Percentiles rank a stretch among this genome's conserved stretches.
phyloP scores from a whole-genome alignment of 2,113 vertebrate species.

The Nibea albiflora region DNA sequence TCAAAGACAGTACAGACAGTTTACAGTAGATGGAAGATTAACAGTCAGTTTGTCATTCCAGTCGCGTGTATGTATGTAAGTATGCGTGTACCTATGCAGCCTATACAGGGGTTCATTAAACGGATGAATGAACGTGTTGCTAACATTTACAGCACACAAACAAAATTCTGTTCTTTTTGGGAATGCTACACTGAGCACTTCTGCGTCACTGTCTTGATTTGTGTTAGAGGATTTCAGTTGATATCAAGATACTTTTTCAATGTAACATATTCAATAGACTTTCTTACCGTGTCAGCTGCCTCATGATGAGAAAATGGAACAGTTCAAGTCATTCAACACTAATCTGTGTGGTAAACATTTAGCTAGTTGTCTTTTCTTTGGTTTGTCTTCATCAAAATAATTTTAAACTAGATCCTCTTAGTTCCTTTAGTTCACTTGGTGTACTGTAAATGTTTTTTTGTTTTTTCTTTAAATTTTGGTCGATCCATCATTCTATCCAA shows the following conservation, averaged over 20 bases:
- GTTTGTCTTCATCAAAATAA: constrained; percentile 15
- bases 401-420: neutral
- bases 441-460: neutral
- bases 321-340: neutral
- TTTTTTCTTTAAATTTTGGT: neutral
- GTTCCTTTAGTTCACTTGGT: neutral
- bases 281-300: neutral
- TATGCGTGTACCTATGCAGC: neutral
- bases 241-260: neutral
- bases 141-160: constrained; percentile 7
- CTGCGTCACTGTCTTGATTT: neutral
- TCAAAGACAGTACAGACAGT: constrained; percentile 39
- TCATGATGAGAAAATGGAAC: constrained; percentile 1
- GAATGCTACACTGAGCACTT: neutral
- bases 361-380: constrained; percentile 21
- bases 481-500: neutral
- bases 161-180: neutral
- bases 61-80: constrained; percentile 6
- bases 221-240: neutral
- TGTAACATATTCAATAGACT: neutral
- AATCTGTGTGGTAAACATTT: neutral
- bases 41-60: constrained; percentile 59
- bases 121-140: constrained; percentile 6
- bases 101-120: constrained; percentile 1
- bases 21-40: constrained; percentile 45